phyloP scores from a whole-genome alignment of 2,113 vertebrate species.

The Tor tambroides region DNA sequence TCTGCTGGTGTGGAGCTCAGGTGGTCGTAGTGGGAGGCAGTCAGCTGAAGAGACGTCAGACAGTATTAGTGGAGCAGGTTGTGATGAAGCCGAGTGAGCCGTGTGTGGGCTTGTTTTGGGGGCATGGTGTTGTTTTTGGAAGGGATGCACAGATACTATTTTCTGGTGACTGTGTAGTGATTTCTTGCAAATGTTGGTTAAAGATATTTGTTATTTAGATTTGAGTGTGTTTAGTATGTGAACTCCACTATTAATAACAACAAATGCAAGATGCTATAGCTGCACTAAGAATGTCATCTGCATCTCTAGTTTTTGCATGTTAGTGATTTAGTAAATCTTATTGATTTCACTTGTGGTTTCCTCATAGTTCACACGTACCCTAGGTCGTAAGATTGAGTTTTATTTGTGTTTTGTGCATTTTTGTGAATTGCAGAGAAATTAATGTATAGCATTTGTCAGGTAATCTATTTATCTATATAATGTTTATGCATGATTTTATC shows the following conservation, averaged over 20 bases:
- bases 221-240: background rate
- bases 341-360: background rate
- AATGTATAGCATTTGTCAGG: no score
- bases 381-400: background rate
- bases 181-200: background rate
- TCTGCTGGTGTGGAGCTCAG: background rate
- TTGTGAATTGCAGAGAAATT: background rate
- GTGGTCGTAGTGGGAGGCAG: slow-evolving; percentile 12
- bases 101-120: slow-evolving; percentile 22
- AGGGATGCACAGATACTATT: background rate
- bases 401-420: background rate
- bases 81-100: slow-evolving; percentile 9
- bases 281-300: background rate
- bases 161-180: background rate
- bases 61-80: slow-evolving; percentile 28
- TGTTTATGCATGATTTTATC: slow-evolving; percentile 25
- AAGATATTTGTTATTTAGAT: background rate
- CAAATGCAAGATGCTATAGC: background rate
- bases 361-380: background rate
- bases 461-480: background rate
- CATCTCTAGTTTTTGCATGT: background rate
- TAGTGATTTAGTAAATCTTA: background rate
- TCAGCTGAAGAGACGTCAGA: slow-evolving; percentile 17
- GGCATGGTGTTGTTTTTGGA: background rate
- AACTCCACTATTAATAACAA: background rate